Evolutionary conservation across 92 coral and sea anemone species (phyloP), one percentile per base, ranked within the genome.

Genomic region (Epizoanthus scotinus): DNA sequence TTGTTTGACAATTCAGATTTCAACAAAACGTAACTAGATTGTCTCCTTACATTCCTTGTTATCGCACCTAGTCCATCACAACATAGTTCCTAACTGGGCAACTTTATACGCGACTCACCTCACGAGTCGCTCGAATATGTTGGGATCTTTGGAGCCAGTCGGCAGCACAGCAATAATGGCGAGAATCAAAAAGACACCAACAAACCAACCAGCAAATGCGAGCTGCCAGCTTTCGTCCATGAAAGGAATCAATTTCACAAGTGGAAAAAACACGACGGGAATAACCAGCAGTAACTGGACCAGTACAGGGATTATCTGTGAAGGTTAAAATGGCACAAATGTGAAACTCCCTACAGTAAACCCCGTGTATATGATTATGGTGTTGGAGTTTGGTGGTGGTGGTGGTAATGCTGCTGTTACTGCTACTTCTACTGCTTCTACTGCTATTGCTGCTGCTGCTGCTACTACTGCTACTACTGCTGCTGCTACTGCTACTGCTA

Each of bases 101-200:
- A 34, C 2, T 34, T 0, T n/a, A n/a, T n/a, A n/a, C n/a, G n/a
- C n/a, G n/a, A n/a, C 26, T 63, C 64, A 82, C 89, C 89, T 72
- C 29, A 75, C 78, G 17, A 86, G n/a, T 71, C 57, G 50, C 58
- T 86, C 86, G 19, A 82, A 26, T 12, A 58, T 70, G 34, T 61
- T 85, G 59, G 83, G 64, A 38, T 86, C 13, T 38, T 77, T 68
- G 29, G 62, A 42, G 19, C 90, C 90, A 47, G 86, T 82, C 24
- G 90, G 90, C 21, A 83, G 58, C 71, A 83, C 49, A 78, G 88
- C 88, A 22, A 84, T 47, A 8, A 68, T 31, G 28, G 67, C n/a
- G 13, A 84, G 78, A 67, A 72, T 38, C 62, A 81, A 28, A 19
- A 84, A 7, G 13, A 74, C 58, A 21, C 65, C 42, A 13, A 36